Evolutionary conservation across 2,888 invertebrate genomes (phyloP), one percentile per base, ranked within the genome.

Genomic region (Xestia xanthographa): DNA sequence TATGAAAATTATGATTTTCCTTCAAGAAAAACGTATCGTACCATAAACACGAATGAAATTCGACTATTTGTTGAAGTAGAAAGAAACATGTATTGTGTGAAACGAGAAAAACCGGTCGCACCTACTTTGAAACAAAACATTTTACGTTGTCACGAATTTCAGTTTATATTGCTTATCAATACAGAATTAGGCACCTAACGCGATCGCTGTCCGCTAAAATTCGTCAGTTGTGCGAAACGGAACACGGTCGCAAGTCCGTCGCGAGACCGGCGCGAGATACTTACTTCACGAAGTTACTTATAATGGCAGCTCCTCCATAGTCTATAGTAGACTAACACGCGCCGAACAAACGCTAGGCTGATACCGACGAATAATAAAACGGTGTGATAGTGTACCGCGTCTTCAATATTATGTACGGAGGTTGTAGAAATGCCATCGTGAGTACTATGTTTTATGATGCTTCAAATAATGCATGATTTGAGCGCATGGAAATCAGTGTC

Each of bases 391-490:
- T 86, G 84, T 29, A 38, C 41, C 56, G 72, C 75, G 78, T 65
- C 80, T 77, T 75, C 70, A 74, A 73, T 82, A 81, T 68, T 79
- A 92, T 93, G 92, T 89, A 89, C 84, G 91, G 90, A 86, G 90
- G 85, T 88, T 91, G 85, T 88, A 90, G 84, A 81, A 89, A 86
- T 85, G 91, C 56, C 34, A 71, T 82, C 60, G 87, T 93, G 89
- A 93, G 93, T 93, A 92, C 73, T 79, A 56, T 43, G 34, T 85
- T 85, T 77, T 71, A 60, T 77, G 77, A 81, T 72, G 82, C 76
- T 77, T 77, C 26, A 62, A 71, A 43, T 80, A 80, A 81, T 70
- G 80, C 66, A 80, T 75, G 81, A 50, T 73, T 38, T 62, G 38
- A 75, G 29, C 81, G 67, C 75, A 72, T 53, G 14, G 43, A 50